Evolutionary conservation across 2,888 invertebrate genomes (phyloP), one percentile per base, ranked within the genome.

Genomic region (Acanthopleura granulata): DNA sequence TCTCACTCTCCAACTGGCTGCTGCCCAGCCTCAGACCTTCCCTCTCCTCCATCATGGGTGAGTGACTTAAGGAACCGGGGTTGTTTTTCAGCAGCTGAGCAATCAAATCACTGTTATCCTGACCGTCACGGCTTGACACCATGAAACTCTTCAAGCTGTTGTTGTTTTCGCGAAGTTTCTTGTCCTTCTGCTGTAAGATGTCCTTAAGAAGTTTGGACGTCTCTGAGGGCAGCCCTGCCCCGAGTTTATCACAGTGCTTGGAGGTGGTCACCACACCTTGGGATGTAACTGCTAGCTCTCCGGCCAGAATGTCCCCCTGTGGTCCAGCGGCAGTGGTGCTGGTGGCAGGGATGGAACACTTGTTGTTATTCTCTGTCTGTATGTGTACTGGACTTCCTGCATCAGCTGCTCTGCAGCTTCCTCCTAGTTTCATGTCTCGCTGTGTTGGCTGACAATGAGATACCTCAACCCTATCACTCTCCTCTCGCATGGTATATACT

Each of bases 131-230:
- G 66, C 66, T 27, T 15, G 14, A 15, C 16, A 66, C 66, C 66
- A 66, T 66, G 6, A 66, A 27, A 71, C 22, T n/a, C 49, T 71
- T 71, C 50, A 71, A 71, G 57, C 77, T 78, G 61, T 79, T 80
- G 69, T 81, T 82, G 51, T 80, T 79, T 49, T 82, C 82, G 22
- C 74, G 92, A 87, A 95, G 93, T 81, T 95, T 94, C 91, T 96
- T 95, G 90, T 96, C 96, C 87, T 95, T 94, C 84, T 94, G 95
- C 90, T 97, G 97, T 78, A 97, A 93, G 87, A 97, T 97, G 72
- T 86, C 90, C 96, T 96, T 78, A 16, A 66, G 66, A 27, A 66
- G 66, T 66, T 66, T 66, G 22, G 66, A 66, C 3, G 66, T 66
- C 66, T 66, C 66, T 6, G 22, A 22, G 14, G 66, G 66, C 9